Base-by-base conservation (phyloP, 2,797 vertebrate species). In the Oryzias sinensis region DNA sequence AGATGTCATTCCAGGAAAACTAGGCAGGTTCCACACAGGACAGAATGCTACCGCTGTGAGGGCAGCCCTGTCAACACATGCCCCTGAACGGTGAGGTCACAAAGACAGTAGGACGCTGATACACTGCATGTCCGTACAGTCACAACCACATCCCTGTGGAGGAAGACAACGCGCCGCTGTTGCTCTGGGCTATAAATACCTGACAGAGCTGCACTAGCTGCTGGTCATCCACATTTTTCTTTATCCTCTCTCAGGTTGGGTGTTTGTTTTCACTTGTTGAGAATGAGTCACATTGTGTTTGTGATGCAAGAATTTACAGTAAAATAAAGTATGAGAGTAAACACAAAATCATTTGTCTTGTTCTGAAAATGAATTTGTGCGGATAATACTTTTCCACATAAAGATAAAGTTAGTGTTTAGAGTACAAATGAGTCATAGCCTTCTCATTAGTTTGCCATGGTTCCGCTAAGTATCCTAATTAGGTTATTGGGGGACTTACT, bases 391-490 rank as follows among this genome's bases (percentile, higher is more conserved):
- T 81, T 77, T 63, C 68, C 77, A 16, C 59, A 68, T 69, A 18
- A 33, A 77, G 80, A 85, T 85, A 81, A 89, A 83, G 64, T 43
- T 27, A 63, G 75, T 65, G 63, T 77, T 74, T 54, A 45, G 63
- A 78, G 72, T 73, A 72, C 75, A 74, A 82, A 86, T 77, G 72
- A 81, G 84, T 82, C 74, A 53, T 74, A 54, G 70, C 60, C 76
- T 64, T 80, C 77, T 82, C 74, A 77, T 85, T 86, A 84, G 66
- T 68, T 67, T 61, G 59, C 77, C 65, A 70, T 75, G 73, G 71
- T 80, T 78, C 74, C 70, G 78, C 70, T 84, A 77, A 84, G 76
- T 71, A 74, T 81, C 70, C 63, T 77, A 83, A 84, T 82, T 74
- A 72, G 83, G 86, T 86, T 84, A 88, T 72, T 74, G 65, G 53